Evolutionary conservation across 2,113 vertebrate genomes (phyloP).

Genomic region (Ptilorrhoa leucosticta): DNA sequence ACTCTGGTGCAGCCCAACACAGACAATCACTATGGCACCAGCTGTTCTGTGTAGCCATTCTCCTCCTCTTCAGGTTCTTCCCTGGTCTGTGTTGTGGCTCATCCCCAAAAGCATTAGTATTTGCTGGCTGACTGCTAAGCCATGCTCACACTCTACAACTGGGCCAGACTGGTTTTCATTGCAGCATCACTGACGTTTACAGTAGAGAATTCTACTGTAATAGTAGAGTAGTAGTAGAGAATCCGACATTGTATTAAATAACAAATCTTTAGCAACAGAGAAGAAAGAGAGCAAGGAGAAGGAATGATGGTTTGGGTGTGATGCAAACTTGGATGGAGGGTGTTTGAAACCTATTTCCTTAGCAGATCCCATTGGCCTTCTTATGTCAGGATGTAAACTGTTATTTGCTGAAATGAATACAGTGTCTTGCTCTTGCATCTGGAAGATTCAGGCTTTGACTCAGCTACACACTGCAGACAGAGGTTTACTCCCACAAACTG

Average conservation of each 20-base stretch:
- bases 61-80: background rate
- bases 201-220: background rate
- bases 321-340: background rate
- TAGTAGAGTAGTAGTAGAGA: background rate
- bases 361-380: background rate
- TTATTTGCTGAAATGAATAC: background rate
- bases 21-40: background rate
- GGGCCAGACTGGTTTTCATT: background rate
- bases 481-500: background rate
- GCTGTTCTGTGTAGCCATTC: background rate
- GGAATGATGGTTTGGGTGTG: background rate
- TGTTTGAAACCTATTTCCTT: background rate
- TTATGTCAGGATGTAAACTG: background rate
- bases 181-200: background rate
- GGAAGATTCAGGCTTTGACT: background rate
- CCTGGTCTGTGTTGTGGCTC: background rate
- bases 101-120: background rate
- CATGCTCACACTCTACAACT: background rate
- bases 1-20: background rate
- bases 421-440: background rate
- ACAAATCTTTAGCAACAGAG: background rate
- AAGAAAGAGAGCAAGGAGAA: background rate
- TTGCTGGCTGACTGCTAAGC: background rate
- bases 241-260: background rate
- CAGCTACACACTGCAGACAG: background rate